These are phyloP conservation scores for Oreotragus oreotragus DNA, from an alignment of 2,113 vertebrate species.

Conservation along the genomic window DNA sequence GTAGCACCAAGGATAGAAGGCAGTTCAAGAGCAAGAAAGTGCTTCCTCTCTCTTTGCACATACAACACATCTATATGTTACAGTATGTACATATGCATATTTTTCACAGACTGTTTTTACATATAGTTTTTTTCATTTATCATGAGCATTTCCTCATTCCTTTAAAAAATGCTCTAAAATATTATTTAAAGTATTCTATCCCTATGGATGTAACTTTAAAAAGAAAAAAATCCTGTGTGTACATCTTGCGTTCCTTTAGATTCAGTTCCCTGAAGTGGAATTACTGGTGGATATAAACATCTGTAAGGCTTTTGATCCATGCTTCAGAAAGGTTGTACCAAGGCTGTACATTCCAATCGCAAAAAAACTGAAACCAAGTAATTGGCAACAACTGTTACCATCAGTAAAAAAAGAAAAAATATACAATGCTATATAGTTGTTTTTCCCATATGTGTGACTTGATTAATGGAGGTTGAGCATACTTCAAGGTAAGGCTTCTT, in stretches of 20 bases:
- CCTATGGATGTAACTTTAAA: neutral
- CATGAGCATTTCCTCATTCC: neutral
- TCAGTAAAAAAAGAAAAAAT: neutral
- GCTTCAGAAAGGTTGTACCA: neutral
- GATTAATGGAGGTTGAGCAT: neutral
- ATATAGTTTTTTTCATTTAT: neutral
- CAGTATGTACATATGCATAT: neutral
- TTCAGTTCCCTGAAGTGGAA: neutral
- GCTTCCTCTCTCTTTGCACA: neutral
- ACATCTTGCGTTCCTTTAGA: neutral
- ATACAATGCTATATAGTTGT: neutral
- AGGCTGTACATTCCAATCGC: neutral
- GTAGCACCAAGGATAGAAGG: neutral
- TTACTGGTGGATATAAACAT: neutral
- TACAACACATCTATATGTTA: neutral
- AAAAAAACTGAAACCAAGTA: neutral
- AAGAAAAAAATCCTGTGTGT: neutral
- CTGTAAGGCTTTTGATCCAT: conserved; percentile 15
- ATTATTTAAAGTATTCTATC: neutral
- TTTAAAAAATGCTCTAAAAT: neutral
- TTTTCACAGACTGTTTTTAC: neutral
- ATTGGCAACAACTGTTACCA: neutral
- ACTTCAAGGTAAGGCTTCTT: neutral
- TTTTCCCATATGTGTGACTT: neutral
- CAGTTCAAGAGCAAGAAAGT: neutral